Evolutionary conservation across 2,888 invertebrate species (phyloP).

Genomic region (Camptogramma bilineatum): DNA sequence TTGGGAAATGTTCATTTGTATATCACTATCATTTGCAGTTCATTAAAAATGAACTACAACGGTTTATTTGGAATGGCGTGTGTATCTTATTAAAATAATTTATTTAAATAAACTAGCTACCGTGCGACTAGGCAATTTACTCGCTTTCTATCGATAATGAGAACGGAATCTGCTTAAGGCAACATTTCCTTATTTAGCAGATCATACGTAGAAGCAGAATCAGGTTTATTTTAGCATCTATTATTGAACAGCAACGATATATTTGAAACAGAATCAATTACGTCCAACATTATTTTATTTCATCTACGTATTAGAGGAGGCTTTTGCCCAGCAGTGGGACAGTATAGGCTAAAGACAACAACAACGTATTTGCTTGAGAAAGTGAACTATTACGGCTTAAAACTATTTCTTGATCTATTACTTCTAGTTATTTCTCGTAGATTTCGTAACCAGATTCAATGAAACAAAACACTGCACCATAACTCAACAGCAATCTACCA

Average conservation of each 20-base stretch:
- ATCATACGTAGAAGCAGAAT: background rate
- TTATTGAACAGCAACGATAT: background rate
- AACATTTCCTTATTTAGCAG: slow-evolving; percentile 8
- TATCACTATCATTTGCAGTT: slow-evolving; percentile 80
- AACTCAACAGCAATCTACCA: slow-evolving; percentile 41
- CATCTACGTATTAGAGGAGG: too few relatives aligned
- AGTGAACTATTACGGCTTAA: too few relatives aligned
- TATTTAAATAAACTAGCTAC: slow-evolving; percentile 32
- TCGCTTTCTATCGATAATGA: slow-evolving; percentile 13
- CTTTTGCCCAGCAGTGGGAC: too few relatives aligned
- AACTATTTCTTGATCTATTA: too few relatives aligned
- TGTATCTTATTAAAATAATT: slow-evolving; percentile 30
- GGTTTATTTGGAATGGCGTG: slow-evolving; percentile 39
- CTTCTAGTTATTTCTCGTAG: slow-evolving; percentile 1
- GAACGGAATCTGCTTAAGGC: slow-evolving; percentile 1
- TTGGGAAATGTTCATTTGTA: slow-evolving; percentile 82
- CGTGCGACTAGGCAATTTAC: background rate
- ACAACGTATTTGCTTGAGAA: too few relatives aligned
- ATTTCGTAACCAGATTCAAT: slow-evolving; percentile 17
- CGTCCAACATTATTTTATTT: too few relatives aligned
- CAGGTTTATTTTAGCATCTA: background rate
- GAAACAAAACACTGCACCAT: slow-evolving; percentile 21
- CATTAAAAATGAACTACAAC: slow-evolving; percentile 71
- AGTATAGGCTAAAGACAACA: too few relatives aligned
- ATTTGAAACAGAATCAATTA: background rate